Evolutionary conservation across 2,797 vertebrate genomes (phyloP), one percentile per base, ranked within the genome.

Genomic region (Hypotaenidia okinawae): DNA sequence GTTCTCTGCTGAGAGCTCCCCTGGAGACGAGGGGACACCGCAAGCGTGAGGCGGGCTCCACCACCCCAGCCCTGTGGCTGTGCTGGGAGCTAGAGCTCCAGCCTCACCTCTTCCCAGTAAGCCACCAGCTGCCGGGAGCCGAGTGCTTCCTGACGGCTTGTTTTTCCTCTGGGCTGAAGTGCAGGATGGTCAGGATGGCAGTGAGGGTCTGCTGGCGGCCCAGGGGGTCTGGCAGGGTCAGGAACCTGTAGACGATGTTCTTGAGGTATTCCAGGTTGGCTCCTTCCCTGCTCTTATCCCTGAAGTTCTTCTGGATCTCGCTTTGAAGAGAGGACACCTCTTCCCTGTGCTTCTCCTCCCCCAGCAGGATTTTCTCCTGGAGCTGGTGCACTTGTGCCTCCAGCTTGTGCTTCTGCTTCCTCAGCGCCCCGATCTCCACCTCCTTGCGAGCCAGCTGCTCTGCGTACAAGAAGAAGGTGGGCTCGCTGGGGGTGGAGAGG

Each of bases 261-360:
- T 99, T 99, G 82, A 99, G 98, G 96, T 99, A 99, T 86, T 99
- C 99, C 96, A 99, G 95, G 97, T 99, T 99, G 96, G 99, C 99
- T 1, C 99, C 99, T 32, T 99, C 99, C 12, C 99, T 95, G 94
- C 98, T 98, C 96, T 95, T 98, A 68, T 99, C 99, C 8, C 99
- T 87, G n/a, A 89, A 76, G 21, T 89, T 97, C 94, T 99, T 99
- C 92, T 99, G 98, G 0, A 99, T 96, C 39, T 97, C 95, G 3
- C 25, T 96, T 10, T 95, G 98, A 10, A 99, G 98, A 4, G 67
- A 89, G 0, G 90, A 51, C 2, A 86, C 90, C 93, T 99, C 98
- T 92, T 99, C 98, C 0, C 96, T 98, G 58, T 98, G 98, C 16
- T 55, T 96, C 89, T 99, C 99, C 2, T 95, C 97, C 52, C 98